Base-by-base conservation (phyloP, 2,113 vertebrate genomes). In the Emydocephalus ijimae region DNA sequence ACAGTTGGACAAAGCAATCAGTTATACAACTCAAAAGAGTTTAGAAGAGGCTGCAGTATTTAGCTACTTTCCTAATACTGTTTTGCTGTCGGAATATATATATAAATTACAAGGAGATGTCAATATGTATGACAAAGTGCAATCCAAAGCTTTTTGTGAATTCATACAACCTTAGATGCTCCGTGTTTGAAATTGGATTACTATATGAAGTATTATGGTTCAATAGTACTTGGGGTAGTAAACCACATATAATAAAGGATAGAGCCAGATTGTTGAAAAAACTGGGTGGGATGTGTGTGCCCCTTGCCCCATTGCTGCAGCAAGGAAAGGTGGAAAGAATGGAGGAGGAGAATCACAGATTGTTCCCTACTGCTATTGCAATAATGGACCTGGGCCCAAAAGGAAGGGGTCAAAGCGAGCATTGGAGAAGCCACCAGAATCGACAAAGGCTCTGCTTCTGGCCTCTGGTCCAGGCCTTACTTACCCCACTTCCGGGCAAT, bases 271-370 rank as follows among this genome's bases (percentile, higher is more conserved):
- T 39, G 69, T 39, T 81, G 69, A 81, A 34, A 81, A 1, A 39
- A 81, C 2, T 12, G 24, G 69, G 15, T 2, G 14, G n/a, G 1
- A 0, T 4, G 43, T 23, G n/a, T n/a, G n/a, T n/a, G n/a, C n/a
- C n/a, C n/a, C n/a, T 69, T 69, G 64, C 5, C 14, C 64, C 64
- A 7, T 34, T 18, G 69, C n/a, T 74, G 15, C 15, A 74, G n/a
- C 69, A 34, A 74, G n/a, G 15, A 20, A 5, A 74, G 69, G n/a
- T 74, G 15, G n/a, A 15, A 74, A n/a, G n/a, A 74, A 74, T 7
- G 64, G 29, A 69, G 64, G 61, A 69, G 29, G 14, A 34, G 64
- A 74, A n/a, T 61, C 59, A 11, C 64, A 34, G 64, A n/a, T 74
- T 15, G 12, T 34, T 74, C 14, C n/a, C n/a, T n/a, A 34, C 12